Evolutionary conservation across 2,113 vertebrate genomes (phyloP).

Genomic region (Tragelaphus buxtoni): DNA sequence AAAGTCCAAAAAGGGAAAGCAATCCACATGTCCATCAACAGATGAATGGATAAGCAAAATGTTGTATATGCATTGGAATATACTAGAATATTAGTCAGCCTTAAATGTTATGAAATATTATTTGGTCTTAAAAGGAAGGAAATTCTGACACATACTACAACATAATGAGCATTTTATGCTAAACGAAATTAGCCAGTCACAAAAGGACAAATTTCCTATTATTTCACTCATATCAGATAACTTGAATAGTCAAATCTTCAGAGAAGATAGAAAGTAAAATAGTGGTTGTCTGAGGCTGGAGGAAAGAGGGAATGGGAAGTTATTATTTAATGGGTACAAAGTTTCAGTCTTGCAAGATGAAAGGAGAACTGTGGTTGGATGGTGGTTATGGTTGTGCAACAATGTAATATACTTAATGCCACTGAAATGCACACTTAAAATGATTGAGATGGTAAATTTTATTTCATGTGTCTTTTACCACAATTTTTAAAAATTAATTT

Average conservation of each 20-base stretch:
- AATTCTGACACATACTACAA: not conserved
- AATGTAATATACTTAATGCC: not conserved
- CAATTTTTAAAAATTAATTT: not conserved
- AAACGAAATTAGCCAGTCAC: not conserved
- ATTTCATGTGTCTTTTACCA: not conserved
- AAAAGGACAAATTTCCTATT: not conserved
- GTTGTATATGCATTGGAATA: fast-evolving
- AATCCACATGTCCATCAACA: not conserved
- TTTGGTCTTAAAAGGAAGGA: not conserved
- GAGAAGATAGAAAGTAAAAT: not conserved
- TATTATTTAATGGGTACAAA: not conserved
- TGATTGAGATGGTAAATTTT: not conserved
- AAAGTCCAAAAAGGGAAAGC: not conserved
- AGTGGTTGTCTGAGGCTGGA: not conserved
- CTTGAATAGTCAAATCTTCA: not conserved
- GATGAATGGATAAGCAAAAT: not conserved
- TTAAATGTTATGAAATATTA: not conserved
- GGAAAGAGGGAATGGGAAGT: not conserved
- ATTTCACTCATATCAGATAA: not conserved
- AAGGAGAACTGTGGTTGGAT: not conserved
- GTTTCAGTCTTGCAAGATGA: not conserved
- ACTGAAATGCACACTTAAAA: not conserved
- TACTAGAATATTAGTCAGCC: not conserved
- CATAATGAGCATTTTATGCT: not conserved
- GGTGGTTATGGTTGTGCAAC: not conserved